phyloP scores from a whole-genome alignment of 2,113 vertebrate genomes.

The human region DNA sequence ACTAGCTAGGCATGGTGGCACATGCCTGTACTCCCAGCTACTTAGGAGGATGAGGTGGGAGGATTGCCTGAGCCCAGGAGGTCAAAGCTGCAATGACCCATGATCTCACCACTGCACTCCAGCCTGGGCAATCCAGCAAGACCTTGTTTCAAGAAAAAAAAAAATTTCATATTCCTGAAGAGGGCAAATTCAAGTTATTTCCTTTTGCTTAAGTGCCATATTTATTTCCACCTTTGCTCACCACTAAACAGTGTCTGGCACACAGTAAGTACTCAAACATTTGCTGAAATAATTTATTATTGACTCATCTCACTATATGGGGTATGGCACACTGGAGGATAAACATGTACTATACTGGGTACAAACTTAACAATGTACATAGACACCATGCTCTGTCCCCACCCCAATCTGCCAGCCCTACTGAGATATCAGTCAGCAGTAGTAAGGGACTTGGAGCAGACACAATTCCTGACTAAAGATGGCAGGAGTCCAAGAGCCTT shows the following conservation, averaged over 20 bases:
- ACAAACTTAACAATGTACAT: neutral
- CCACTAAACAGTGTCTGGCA: neutral
- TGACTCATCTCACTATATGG: neutral
- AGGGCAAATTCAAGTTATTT: conserved; percentile 20
- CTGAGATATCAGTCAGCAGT: neutral
- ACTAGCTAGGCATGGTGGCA: too few species aligned
- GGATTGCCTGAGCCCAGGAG: too few species aligned
- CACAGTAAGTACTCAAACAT: neutral
- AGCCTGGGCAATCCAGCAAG: too few species aligned
- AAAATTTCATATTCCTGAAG: neutral
- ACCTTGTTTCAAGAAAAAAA: too few species aligned
- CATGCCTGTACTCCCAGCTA: too few species aligned
- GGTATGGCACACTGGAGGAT: neutral
- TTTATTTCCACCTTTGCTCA: neutral
- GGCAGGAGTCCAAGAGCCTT: neutral
- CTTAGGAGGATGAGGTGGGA: too few species aligned
- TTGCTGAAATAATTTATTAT: neutral
- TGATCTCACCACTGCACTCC: too few species aligned
- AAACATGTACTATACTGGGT: neutral
- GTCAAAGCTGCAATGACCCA: too few species aligned
- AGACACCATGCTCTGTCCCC: neutral
- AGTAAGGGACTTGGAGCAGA: neutral
- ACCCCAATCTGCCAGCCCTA: neutral
- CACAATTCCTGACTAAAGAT: neutral
- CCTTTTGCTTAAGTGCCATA: neutral